Evolutionary conservation across 2,888 invertebrate species (phyloP).

Genomic region (Brachylomia viminalis): DNA sequence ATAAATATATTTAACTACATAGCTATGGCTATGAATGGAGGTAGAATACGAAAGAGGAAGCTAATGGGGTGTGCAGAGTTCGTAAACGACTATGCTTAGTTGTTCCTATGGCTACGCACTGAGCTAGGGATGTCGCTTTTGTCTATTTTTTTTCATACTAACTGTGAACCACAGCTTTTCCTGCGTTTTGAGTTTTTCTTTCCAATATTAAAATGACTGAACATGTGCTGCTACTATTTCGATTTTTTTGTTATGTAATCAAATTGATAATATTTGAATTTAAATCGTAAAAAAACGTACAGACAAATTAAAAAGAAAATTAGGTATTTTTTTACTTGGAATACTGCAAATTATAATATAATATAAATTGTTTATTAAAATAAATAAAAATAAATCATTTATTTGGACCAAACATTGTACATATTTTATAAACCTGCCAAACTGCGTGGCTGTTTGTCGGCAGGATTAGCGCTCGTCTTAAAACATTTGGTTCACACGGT

Average conservation of each 20-base stretch:
- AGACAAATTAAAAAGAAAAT: not conserved
- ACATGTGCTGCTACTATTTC: not conserved
- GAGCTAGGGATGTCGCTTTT: constrained; percentile 1
- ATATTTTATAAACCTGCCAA: too few relatives aligned
- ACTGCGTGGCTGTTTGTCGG: too few relatives aligned
- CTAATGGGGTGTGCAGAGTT: constrained; percentile 54
- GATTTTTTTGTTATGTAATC: not conserved
- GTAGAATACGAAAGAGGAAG: constrained; percentile 39
- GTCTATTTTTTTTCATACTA: constrained; percentile 2
- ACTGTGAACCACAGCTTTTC: too few relatives aligned
- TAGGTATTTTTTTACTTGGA: not conserved
- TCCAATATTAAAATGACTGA: not conserved
- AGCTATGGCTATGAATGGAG: constrained; percentile 13
- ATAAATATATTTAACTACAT: constrained; percentile 32
- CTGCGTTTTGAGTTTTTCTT: not conserved
- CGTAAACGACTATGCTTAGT: constrained; percentile 48
- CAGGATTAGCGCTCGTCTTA: too few relatives aligned
- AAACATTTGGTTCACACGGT: too few relatives aligned
- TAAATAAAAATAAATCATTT: too few relatives aligned
- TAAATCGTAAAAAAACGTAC: not conserved
- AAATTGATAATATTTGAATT: not conserved
- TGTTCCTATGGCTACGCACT: constrained; percentile 29
- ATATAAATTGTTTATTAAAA: too few relatives aligned
- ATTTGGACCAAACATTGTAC: too few relatives aligned
- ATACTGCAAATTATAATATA: not conserved